Evolutionary conservation across 2,113 vertebrate genomes (phyloP), one percentile per base, ranked within the genome.

Genomic region (Nothobranchius kuhntae): DNA sequence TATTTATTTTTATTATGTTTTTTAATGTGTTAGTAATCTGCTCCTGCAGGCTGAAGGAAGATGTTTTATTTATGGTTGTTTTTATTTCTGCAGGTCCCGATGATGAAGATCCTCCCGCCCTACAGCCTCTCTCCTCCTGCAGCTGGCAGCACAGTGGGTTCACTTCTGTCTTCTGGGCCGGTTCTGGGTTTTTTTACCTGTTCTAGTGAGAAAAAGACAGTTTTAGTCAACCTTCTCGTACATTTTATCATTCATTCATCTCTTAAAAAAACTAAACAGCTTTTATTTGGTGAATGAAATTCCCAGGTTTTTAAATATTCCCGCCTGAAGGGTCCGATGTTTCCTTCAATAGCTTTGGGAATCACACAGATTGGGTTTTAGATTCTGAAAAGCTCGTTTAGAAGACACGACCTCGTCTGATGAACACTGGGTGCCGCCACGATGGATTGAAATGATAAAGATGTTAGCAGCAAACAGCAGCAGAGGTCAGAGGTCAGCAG

Each of bases 71-170:
- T 21, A 7, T 7, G 9, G 13, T 9, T 53, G 7, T 14, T 36
- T 61, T 35, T 40, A 13, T 30, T n/a, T 17, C 48, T 51, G 13
- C 87, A 94, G 94, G 91, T 92, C 54, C 92, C 93, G 87, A 91
- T 90, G 54, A 94, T 89, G 89, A 95, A 95, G 86, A 86, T 86
- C 64, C 92, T 92, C 59, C 89, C 92, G 0, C 89, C 92, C 0
- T 96, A 92, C 88, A 92, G 92, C 51, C 69, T 92, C 36, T 94
- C 95, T 65, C 94, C 95, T 12, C 84, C 91, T 51, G 82, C 86
- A 68, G 87, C 90, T 73, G 91, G 91, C 87, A 90, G 86, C 82
- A 95, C 95, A 93, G 95, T 96, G 86, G 91, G 84, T n/a, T 15
- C 12, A 15, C 36, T 21, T 21, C 21, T 21, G 21, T 21, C 21